Base-by-base conservation (phyloP, 2,797 vertebrate species). In the Xyrichtys novacula region DNA sequence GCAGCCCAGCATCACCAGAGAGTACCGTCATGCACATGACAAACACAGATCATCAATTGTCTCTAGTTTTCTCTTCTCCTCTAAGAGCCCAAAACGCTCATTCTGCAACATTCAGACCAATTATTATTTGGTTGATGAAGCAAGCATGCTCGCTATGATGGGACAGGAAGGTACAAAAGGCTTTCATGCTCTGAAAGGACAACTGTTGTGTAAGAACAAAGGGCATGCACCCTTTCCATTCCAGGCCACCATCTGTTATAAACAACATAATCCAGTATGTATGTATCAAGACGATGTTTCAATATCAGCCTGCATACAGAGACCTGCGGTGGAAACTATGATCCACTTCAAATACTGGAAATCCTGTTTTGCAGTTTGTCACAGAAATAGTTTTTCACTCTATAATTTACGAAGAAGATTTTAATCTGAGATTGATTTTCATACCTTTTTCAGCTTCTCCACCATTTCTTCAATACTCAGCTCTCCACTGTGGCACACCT, bases 391-490 rank as follows among this genome's bases (percentile, higher is more conserved):
- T n/a, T n/a, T n/a, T n/a, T n/a, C n/a, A n/a, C n/a, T n/a, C n/a
- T n/a, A n/a, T n/a, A n/a, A n/a, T n/a, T n/a, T n/a, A n/a, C n/a
- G 0, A 1, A 16, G 32, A 12, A 39, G 16, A 9, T 5, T 7
- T 22, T 2, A 22, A 40, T 2, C 15, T 36, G 22, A 0, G 6
- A 8, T 10, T 3, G 11, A n/a, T 55, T 1, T 42, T 25, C 5
- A 20, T 81, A 94, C 94, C 96, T 98, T 98, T 87, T 98, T 96
- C 53, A 99, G 85, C 76, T 96, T 98, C 49, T 98, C 95, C 80
- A 98, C 95, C 96, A 96, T 97, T 68, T 97, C 97, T 79, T 97
- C 95, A 53, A 98, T 95, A 82, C 95, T 95, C 57, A 96, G 91
- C 14, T 96, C 96, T 0, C 92, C 73, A 0, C 91, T 93, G 88